phyloP scores from a whole-genome alignment of 2,113 vertebrate genomes.

The Lycaon pictus region DNA sequence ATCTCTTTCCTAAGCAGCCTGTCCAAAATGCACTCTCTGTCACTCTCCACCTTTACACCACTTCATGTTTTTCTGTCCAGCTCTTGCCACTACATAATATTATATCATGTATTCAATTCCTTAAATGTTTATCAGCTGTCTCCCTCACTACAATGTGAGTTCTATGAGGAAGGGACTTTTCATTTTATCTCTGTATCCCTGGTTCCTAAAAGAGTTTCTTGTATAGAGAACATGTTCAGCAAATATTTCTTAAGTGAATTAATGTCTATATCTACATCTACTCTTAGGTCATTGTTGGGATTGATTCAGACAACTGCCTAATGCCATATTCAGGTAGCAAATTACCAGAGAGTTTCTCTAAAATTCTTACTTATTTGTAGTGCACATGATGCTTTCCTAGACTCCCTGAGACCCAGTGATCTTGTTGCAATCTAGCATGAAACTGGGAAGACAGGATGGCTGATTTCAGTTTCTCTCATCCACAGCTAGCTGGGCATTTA shows the following conservation, averaged over 20 bases:
- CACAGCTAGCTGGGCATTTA: not conserved
- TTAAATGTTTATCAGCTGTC: not conserved
- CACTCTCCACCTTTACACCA: not conserved
- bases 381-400: not conserved
- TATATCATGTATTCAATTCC: not conserved
- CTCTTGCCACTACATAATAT: not conserved
- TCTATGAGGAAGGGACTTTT: not conserved
- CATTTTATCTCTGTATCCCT: not conserved
- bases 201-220: not conserved
- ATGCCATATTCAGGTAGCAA: not conserved
- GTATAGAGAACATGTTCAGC: not conserved
- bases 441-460: not conserved
- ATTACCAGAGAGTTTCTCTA: not conserved
- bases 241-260: not conserved
- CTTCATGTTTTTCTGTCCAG: not conserved
- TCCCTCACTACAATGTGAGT: not conserved
- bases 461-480: not conserved
- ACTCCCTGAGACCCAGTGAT: not conserved
- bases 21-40: not conserved
- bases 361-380: not conserved
- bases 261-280: not conserved
- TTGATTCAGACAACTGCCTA: not conserved
- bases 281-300: not conserved
- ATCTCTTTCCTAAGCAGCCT: not conserved
- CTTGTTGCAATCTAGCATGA: not conserved